These are phyloP conservation scores for Sporophila hypoxantha DNA, from an alignment of 2,113 vertebrate species.

Conservation along the genomic window DNA sequence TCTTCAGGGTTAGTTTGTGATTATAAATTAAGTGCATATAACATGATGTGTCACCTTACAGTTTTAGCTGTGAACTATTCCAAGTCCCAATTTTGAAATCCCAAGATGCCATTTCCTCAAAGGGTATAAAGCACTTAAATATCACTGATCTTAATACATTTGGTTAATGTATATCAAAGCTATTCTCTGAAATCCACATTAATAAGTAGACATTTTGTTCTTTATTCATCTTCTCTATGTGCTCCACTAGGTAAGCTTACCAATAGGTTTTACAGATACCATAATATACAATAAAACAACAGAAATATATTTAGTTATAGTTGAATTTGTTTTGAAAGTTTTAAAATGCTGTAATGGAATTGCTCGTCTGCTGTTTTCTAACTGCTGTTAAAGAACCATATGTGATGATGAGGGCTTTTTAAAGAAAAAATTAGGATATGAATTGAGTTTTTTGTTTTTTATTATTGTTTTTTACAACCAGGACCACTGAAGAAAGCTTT, in stretches of 20 bases:
- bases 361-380: background rate
- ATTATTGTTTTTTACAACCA: constrained; percentile 18
- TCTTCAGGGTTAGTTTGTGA: background rate
- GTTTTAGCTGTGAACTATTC: background rate
- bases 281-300: background rate
- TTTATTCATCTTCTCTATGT: background rate
- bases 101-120: background rate
- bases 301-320: background rate
- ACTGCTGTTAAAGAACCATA: background rate
- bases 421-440: background rate
- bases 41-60: background rate
- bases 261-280: background rate
- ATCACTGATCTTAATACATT: background rate
- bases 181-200: background rate
- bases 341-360: background rate
- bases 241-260: background rate
- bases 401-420: background rate
- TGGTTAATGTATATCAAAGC: background rate
- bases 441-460: background rate
- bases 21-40: background rate
- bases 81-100: background rate
- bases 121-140: background rate
- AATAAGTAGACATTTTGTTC: background rate
- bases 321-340: background rate
- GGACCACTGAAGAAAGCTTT: constrained; percentile 75